Conservation (phyloP, 30 jellyfish, hydroid and myxozoan species). For the Sanderia malayensis region DNA sequence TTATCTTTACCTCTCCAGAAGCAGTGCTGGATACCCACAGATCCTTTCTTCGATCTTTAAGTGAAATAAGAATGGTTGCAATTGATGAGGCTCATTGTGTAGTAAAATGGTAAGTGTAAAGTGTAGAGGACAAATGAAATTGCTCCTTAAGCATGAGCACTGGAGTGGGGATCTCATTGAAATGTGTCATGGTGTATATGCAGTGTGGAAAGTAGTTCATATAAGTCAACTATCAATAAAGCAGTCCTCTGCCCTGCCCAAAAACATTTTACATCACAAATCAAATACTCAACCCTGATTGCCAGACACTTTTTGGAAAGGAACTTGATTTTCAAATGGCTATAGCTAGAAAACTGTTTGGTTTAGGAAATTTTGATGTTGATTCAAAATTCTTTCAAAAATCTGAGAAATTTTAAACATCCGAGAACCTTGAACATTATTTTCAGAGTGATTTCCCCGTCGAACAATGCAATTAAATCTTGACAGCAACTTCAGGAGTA, state of each 20-base stretch:
- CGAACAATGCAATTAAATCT: no score
- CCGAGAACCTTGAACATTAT: no score
- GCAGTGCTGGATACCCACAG: conserved; percentile 24
- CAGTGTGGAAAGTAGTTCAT: conserved; percentile 9
- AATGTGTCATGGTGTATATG: conserved; percentile 5
- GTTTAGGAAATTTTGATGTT: no score
- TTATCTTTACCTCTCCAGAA: conserved; percentile 16
- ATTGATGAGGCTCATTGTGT: conserved; percentile 19
- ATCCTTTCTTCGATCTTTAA: conserved; percentile 7
- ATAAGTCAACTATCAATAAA: background rate
- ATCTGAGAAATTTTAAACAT: no score
- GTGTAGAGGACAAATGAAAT: conserved; percentile 7
- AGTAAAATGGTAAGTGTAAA: conserved; percentile 5
- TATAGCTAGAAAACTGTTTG: no score
- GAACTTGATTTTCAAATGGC: no score
- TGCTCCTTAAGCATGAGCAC: conserved; percentile 1
- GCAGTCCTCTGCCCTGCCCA: conserved; percentile 18
- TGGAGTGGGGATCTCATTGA: conserved; percentile 17
- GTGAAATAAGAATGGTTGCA: conserved; percentile 16
- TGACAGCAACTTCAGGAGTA: no score
- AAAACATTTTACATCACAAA: background rate
- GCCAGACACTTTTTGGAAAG: conserved; percentile 2
- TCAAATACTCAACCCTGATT: conserved; percentile 1
- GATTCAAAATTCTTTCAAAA: no score
- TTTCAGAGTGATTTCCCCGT: no score